Conservation (phyloP, 1,140 invertebrate genomes). For the Caenorhabditis inopinata region DNA sequence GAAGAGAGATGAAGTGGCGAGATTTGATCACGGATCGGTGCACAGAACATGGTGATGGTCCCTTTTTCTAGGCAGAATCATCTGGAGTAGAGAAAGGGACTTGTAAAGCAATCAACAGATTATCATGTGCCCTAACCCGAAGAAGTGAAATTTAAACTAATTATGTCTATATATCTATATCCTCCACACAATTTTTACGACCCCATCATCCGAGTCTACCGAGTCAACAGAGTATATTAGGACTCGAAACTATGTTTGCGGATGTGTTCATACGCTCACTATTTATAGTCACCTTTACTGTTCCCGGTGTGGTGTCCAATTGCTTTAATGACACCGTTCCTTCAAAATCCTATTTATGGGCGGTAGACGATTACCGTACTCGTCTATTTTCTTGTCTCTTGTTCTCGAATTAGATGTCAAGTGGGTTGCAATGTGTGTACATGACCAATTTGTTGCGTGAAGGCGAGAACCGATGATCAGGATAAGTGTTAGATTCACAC, state of each 20-base stretch:
- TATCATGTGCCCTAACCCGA: background rate
- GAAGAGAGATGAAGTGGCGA: background rate
- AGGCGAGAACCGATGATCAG: background rate
- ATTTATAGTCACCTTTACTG: too few species aligned
- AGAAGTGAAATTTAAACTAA: background rate
- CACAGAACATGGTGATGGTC: background rate
- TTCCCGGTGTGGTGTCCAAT: background rate
- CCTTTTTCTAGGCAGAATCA: background rate
- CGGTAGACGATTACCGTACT: conserved; percentile 28
- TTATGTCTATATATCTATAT: background rate
- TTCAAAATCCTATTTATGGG: conserved; percentile 30
- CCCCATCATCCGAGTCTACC: background rate
- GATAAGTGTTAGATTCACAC: background rate
- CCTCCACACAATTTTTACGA: background rate
- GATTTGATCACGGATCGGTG: background rate
- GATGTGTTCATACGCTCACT: background rate
- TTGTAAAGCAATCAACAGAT: conserved; percentile 18
- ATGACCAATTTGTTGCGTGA: conserved; percentile 23
- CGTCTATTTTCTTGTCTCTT: background rate
- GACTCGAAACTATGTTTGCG: background rate
- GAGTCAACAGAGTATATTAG: background rate
- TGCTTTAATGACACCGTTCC: conserved; percentile 31
- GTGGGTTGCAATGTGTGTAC: conserved; percentile 2
- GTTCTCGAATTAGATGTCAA: conserved; percentile 33
- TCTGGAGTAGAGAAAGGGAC: background rate